phyloP scores from a whole-genome alignment of 2,797 vertebrate genomes.

The Danio tinwini region DNA sequence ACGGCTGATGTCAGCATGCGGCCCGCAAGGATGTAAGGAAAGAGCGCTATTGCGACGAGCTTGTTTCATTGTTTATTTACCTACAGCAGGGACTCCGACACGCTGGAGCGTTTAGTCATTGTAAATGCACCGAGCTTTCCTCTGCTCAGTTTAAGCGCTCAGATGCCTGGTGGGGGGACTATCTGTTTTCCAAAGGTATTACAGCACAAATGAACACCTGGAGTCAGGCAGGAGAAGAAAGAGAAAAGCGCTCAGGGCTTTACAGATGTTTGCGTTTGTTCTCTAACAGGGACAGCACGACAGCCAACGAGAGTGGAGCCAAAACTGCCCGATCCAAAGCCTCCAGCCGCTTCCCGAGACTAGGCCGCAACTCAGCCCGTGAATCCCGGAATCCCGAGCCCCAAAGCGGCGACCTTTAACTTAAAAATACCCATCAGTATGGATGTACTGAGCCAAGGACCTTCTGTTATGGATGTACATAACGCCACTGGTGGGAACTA shows the following conservation, averaged over 20 bases:
- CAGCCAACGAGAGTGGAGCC: conserved; percentile 78
- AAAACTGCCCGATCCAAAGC: conserved; percentile 83
- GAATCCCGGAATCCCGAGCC: conserved; percentile 89
- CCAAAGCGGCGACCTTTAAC: conserved; percentile 96
- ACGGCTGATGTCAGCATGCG: background rate
- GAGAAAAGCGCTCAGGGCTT: background rate
- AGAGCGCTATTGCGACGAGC: background rate
- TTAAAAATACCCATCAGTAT: conserved; percentile 6
- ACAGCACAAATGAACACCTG: conserved; percentile 33
- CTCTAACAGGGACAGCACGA: conserved; percentile 81
- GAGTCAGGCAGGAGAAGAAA: conserved; percentile 14
- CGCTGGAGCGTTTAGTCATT: conserved; percentile 16
- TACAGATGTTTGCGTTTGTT: conserved; percentile 53
- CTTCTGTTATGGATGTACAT: conserved; percentile 46
- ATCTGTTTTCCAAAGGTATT: conserved; percentile 28
- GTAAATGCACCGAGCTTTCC: conserved; percentile 16
- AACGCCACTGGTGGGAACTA: conserved; percentile 55
- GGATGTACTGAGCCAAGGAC: conserved; percentile 55
- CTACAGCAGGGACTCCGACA: conserved; percentile 16
- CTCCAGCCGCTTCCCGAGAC: conserved; percentile 86
- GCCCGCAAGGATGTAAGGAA: conserved; percentile 7
- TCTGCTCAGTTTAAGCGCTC: conserved; percentile 15
- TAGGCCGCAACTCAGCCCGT: conserved; percentile 84
- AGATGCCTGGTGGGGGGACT: conserved; percentile 15
- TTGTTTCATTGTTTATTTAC: conserved; percentile 50